Evolutionary conservation across 1,140 invertebrate genomes (phyloP).

Genomic region (Drosophila repletoides): DNA sequence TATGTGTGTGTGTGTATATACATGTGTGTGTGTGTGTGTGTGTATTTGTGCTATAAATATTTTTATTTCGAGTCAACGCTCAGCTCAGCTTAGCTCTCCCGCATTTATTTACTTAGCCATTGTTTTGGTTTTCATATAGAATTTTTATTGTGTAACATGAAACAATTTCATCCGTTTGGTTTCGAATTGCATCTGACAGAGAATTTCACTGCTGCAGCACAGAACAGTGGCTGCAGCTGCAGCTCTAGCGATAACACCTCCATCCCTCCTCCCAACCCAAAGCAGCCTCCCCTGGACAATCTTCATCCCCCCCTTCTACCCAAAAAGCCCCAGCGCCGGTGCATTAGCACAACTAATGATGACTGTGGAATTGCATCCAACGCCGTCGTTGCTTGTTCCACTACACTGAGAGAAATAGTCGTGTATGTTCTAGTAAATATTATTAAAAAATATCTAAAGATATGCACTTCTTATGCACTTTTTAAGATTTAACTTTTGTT

Average conservation of each 20-base stretch:
- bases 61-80: constrained; percentile 53
- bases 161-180: constrained; percentile 56
- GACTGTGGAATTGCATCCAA: constrained; percentile 55
- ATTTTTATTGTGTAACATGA: constrained; percentile 58
- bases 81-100: too few relatives aligned
- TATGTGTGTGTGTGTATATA: not conserved
- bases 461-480: too few relatives aligned
- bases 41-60: constrained; percentile 30
- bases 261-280: not conserved
- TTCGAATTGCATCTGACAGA: constrained; percentile 54
- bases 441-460: too few relatives aligned
- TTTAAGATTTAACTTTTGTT: too few relatives aligned
- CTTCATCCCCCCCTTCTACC: not conserved
- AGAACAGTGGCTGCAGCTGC: constrained; percentile 14
- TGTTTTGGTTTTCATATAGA: constrained; percentile 56
- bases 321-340: constrained; percentile 26
- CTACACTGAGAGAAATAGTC: too few relatives aligned
- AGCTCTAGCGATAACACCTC: too few relatives aligned
- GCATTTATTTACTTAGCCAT: constrained; percentile 53
- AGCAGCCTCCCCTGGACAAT: too few relatives aligned
- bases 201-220: constrained; percentile 47
- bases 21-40: not conserved
- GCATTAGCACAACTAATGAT: constrained; percentile 61
- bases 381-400: constrained; percentile 35
- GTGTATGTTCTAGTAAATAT: too few relatives aligned